Percentiles rank a stretch among this genome's conserved stretches.
Conservation (phyloP, 2,113 vertebrate genomes). For the Meleagris gallopavo region DNA sequence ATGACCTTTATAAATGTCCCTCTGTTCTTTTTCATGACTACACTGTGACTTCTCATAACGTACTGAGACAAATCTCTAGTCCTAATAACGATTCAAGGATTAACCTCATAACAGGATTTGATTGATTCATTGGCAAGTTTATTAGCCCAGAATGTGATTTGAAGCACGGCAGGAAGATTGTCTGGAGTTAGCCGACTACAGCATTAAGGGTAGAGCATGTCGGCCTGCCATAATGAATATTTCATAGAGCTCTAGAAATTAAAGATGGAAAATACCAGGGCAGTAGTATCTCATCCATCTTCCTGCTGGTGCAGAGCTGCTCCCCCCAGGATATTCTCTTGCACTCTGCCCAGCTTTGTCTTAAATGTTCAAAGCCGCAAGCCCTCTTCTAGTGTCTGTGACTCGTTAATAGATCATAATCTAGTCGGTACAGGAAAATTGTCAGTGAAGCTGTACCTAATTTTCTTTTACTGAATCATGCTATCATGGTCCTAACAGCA, state of each 20-base stretch:
- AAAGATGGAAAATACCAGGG: slow-evolving; percentile 34
- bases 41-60: not conserved
- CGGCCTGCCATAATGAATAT: slow-evolving; percentile 36
- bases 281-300: slow-evolving; percentile 34
- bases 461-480: not conserved
- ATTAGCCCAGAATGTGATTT: slow-evolving; percentile 38
- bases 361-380: not conserved
- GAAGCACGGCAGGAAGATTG: not conserved
- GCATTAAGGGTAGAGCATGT: slow-evolving; percentile 1
- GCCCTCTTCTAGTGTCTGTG: not conserved
- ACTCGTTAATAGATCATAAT: not conserved
- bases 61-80: not conserved
- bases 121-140: slow-evolving; percentile 58
- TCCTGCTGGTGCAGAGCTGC: not conserved
- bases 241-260: slow-evolving; percentile 47
- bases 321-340: slow-evolving; percentile 14
- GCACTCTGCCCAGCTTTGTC: not conserved
- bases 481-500: not conserved
- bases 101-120: slow-evolving; percentile 11
- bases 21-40: not conserved
- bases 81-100: slow-evolving; percentile 43
- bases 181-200: not conserved
- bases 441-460: not conserved
- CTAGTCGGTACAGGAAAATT: not conserved
- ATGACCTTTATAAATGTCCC: not conserved